Conservation (phyloP, 1,140 invertebrate species). For the Tribolium madens region DNA sequence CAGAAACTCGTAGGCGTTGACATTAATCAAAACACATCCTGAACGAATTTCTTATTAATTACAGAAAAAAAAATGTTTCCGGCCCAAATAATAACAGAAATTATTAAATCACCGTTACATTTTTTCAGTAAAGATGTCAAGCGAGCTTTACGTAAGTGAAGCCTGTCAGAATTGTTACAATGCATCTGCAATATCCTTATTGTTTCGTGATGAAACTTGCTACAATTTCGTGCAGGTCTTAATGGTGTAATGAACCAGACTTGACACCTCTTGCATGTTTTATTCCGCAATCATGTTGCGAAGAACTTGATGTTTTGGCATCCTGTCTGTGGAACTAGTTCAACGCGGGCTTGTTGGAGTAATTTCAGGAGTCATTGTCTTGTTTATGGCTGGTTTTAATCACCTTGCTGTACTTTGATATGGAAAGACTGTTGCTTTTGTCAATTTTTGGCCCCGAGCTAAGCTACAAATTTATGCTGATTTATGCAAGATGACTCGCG, state of each 20-base stretch:
- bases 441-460: background rate
- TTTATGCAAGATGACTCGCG: background rate
- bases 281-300: constrained; percentile 12
- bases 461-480: background rate
- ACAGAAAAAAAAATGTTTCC: constrained; percentile 10
- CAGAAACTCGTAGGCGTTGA: background rate
- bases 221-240: constrained; percentile 40
- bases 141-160: background rate
- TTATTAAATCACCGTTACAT: constrained; percentile 1
- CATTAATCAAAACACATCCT: constrained; percentile 28
- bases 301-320: constrained; percentile 21
- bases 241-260: constrained; percentile 25
- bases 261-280: constrained; percentile 38
- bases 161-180: background rate
- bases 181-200: constrained; percentile 30
- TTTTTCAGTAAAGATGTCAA: too few relatives aligned
- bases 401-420: background rate
- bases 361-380: constrained; percentile 13
- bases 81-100: background rate
- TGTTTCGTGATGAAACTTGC: background rate
- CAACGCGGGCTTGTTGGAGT: background rate
- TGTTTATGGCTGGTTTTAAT: background rate
- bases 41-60: background rate
- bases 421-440: background rate
- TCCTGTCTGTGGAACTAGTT: constrained; percentile 20